phyloP scores from a whole-genome alignment of 2,113 vertebrate genomes.

The Neotoma lepida region DNA sequence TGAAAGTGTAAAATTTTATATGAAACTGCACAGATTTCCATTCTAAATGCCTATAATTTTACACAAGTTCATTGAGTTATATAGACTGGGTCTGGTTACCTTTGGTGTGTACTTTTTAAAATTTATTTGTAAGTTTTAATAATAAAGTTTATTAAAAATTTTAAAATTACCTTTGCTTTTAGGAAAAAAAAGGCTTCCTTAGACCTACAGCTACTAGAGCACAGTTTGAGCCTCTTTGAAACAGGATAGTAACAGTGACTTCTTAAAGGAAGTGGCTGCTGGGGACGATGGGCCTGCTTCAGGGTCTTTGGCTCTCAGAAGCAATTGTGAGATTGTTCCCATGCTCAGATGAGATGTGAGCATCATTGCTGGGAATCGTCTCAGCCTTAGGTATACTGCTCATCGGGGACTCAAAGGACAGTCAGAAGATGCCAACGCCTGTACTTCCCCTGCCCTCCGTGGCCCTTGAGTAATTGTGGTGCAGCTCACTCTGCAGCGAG shows the following conservation, averaged over 20 bases:
- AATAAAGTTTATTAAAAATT: not conserved
- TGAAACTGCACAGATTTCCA: too few species aligned
- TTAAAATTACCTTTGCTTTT: not conserved
- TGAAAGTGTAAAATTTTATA: not conserved
- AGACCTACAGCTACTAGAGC: not conserved
- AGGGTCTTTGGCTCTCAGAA: not conserved
- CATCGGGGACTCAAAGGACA: not conserved
- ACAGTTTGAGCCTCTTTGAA: not conserved
- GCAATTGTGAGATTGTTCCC: not conserved
- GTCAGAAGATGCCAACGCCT: not conserved
- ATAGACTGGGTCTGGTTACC: not conserved
- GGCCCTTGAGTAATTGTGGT: constrained; percentile 75
- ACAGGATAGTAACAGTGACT: accelerated
- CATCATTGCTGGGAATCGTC: constrained; percentile 57
- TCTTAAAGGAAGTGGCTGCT: not conserved
- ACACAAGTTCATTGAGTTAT: not conserved
- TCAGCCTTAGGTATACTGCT: constrained; percentile 23
- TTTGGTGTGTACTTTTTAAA: not conserved
- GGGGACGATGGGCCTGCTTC: not conserved
- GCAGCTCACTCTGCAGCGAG: constrained; percentile 54
- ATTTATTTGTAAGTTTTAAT: not conserved
- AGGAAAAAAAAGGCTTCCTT: not conserved
- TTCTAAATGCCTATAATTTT: not conserved
- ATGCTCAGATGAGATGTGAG: constrained; percentile 63
- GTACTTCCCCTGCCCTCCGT: constrained; percentile 67